Evolutionary conservation across 35 echinoderm and acorn worm species (phyloP).

Genomic region (Antedon bifida): DNA sequence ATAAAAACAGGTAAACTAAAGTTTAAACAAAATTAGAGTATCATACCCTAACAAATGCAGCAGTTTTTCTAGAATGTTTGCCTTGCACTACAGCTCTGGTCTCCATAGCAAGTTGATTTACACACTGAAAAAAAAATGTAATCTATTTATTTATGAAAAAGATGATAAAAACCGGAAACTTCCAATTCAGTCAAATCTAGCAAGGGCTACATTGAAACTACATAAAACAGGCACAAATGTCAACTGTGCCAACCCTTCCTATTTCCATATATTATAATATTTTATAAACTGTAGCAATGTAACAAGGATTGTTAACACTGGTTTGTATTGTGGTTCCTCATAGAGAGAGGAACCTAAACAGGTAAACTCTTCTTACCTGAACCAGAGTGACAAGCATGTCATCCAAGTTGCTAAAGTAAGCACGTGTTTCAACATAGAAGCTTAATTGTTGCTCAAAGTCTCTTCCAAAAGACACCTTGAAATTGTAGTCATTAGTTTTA

Average conservation of each 20-base stretch:
- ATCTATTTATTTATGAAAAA: not conserved
- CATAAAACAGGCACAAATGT: too few species aligned
- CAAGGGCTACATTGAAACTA: not conserved
- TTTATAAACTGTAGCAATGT: too few species aligned
- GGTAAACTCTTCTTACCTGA: conserved; percentile 51
- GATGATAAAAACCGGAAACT: not conserved
- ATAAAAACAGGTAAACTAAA: too few species aligned
- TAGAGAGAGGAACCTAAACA: too few species aligned
- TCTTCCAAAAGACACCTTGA: conserved; percentile 66
- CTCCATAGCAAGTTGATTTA: conserved; percentile 67
- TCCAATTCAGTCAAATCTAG: not conserved
- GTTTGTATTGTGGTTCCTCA: too few species aligned
- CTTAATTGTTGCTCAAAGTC: conserved; percentile 82
- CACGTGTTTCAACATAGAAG: conserved; percentile 84
- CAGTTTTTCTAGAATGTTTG: conserved; percentile 85
- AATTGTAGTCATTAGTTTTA: too few species aligned
- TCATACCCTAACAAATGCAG: conserved; percentile 91
- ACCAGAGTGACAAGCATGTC: conserved; percentile 69
- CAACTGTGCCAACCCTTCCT: too few species aligned
- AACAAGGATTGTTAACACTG: too few species aligned
- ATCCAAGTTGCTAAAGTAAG: conserved; percentile 79
- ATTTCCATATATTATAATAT: too few species aligned
- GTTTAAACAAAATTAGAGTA: too few species aligned
- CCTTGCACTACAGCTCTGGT: conserved; percentile 71
- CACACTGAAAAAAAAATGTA: conserved; percentile 40